Evolutionary conservation across 2,113 vertebrate species (phyloP).

Genomic region (Heterochromis multidens): DNA sequence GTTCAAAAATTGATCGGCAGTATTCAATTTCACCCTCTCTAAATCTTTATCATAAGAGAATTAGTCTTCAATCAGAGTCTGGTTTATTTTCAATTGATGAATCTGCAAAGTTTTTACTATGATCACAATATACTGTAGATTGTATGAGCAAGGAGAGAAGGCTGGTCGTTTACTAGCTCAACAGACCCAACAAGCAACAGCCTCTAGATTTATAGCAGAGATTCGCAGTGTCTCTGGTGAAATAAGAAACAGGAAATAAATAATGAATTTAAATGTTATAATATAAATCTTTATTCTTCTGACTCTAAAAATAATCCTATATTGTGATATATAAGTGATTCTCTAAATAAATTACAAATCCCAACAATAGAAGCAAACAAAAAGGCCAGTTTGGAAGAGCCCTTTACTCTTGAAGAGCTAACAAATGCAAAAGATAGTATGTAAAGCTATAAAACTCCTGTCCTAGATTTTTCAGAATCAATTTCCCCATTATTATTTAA

Average conservation of each 20-base stretch:
- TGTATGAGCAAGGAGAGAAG: not conserved
- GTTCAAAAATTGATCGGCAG: too few relatives aligned
- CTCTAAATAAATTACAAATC: too few relatives aligned
- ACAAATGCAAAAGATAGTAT: too few relatives aligned
- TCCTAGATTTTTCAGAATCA: too few relatives aligned
- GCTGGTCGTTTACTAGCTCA: not conserved
- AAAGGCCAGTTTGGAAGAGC: too few relatives aligned
- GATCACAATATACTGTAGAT: not conserved
- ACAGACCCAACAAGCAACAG: not conserved
- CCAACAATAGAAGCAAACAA: too few relatives aligned
- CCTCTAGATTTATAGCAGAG: accelerated
- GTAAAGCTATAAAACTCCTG: too few relatives aligned
- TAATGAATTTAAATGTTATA: accelerated
- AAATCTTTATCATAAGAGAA: not conserved
- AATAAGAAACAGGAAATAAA: not conserved
- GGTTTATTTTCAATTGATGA: not conserved
- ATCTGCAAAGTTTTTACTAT: not conserved
- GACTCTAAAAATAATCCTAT: too few relatives aligned
- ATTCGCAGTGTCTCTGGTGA: not conserved
- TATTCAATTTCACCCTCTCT: not conserved
- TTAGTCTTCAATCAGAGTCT: not conserved
- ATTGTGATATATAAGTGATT: too few relatives aligned
- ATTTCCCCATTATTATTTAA: too few relatives aligned
- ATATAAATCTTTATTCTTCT: not conserved
- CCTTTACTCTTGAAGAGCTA: too few relatives aligned